These are phyloP conservation scores for Zoanthus sansibaricus DNA, from an alignment of 92 coral and sea anemone species.

Conservation along the genomic window DNA sequence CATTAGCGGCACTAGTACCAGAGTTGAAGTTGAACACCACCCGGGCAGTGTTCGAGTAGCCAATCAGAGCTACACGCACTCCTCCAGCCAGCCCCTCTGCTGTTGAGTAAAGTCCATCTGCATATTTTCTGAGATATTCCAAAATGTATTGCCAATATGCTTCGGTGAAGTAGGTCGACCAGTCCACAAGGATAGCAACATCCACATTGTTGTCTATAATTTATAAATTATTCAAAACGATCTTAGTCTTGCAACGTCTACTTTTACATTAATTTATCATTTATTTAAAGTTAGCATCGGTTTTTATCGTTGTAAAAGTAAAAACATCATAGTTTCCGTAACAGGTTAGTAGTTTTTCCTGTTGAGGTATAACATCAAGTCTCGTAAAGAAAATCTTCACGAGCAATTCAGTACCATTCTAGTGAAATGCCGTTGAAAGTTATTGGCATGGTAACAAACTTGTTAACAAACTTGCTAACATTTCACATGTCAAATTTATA, in stretches of 20 bases:
- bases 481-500: too few relatives aligned
- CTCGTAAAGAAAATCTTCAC: too few relatives aligned
- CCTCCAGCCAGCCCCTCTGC: conserved; percentile 17
- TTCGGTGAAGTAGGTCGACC: conserved; percentile 39
- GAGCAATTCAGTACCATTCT: too few relatives aligned
- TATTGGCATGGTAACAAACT: too few relatives aligned
- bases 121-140: conserved; percentile 17
- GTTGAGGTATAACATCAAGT: too few relatives aligned
- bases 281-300: too few relatives aligned
- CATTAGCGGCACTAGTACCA: conserved; percentile 51
- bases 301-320: too few relatives aligned
- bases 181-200: conserved; percentile 40
- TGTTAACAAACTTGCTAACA: too few relatives aligned
- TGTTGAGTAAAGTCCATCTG: conserved; percentile 9
- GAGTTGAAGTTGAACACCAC: conserved; percentile 47
- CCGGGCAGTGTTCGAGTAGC: conserved; percentile 30
- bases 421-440: too few relatives aligned
- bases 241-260: background rate
- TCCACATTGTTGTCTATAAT: conserved; percentile 10
- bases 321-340: too few relatives aligned
- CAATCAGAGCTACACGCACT: conserved; percentile 40
- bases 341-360: too few relatives aligned
- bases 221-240: background rate
- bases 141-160: conserved; percentile 44
- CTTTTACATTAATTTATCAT: too few relatives aligned